Percentiles rank a stretch among this genome's conserved stretches.
These are phyloP conservation scores for Saimiri boliviensis DNA, from an alignment of 2,113 vertebrate species.

Conservation along the genomic window DNA sequence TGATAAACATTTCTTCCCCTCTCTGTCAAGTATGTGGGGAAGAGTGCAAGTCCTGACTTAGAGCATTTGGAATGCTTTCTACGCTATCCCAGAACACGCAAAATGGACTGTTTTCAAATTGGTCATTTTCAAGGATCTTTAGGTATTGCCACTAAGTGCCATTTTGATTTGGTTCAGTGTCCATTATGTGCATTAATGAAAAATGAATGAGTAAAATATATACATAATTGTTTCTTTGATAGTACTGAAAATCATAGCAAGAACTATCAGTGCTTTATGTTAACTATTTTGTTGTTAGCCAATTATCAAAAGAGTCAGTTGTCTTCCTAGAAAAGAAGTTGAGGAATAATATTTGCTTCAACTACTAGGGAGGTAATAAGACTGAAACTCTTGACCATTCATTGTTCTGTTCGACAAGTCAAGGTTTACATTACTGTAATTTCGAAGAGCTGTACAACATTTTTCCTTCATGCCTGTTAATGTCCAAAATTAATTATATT, in stretches of 20 bases:
- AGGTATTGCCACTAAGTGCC: not conserved
- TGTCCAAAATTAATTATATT: constrained; percentile 4
- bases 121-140: not conserved
- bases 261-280: not conserved
- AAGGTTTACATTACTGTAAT: not conserved
- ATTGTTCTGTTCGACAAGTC: not conserved
- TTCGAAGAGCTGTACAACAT: not conserved
- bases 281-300: not conserved
- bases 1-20: not conserved
- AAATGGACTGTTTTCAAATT: constrained; percentile 54
- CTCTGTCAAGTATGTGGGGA: not conserved
- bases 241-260: constrained; percentile 28
- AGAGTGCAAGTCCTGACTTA: not conserved
- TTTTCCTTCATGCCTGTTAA: constrained; percentile 16
- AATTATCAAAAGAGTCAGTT: not conserved
- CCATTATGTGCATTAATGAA: constrained; percentile 1
- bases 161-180: not conserved
- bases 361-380: not conserved
- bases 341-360: not conserved
- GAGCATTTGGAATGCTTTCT: constrained; percentile 3
- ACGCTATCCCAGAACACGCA: not conserved
- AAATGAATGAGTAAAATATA: constrained; percentile 14
- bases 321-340: not conserved
- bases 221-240: constrained; percentile 11
- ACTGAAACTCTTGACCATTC: not conserved